Evolutionary conservation across 2,888 invertebrate species (phyloP), one percentile per base, ranked within the genome.

Genomic region (Yponomeuta sedellus): DNA sequence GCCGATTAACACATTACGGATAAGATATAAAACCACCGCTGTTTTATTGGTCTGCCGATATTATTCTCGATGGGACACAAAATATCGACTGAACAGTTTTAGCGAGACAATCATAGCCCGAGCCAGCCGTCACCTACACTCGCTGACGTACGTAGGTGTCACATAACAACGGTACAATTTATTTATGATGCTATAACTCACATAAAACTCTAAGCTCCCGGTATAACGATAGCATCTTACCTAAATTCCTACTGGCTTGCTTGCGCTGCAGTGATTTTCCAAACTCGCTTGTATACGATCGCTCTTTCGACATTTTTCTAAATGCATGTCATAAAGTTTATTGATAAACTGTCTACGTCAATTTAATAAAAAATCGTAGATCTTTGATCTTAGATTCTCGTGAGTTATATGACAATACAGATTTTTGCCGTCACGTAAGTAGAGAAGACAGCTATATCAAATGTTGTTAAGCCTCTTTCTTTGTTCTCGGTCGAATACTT

Each of bases 141-240:
- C 75, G 81, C 77, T 86, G 87, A 88, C 85, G 82, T 85, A 52
- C 16, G 80, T 82, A 82, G 83, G 85, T 88, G 86, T 84, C 83
- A 75, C 34, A 34, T 25, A 34, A 34, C 74, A 79, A 88, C 88
- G 86, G 88, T 85, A 80, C 76, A 78, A 16, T 82, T 86, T 85
- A 86, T 90, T 91, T 90, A 90, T 90, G 78, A 78, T 81, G 70
- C 83, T 80, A 88, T 91, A 88, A 87, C 80, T 88, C 86, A 87
- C 87, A 83, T 85, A 86, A 83, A 86, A 83, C 74, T 80, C 82
- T 85, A 85, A 88, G 87, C 85, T 85, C 79, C 83, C 81, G 76
- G 80, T 77, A 78, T 72, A 75, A 72, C 75, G 88, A 90, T 89
- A 88, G 71, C 76, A 89, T 90, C 90, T 85, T 74, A 64, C 56